Evolutionary conservation across 2,113 vertebrate species (phyloP), one percentile per base, ranked within the genome.

Genomic region (Corythoichthys intestinalis): DNA sequence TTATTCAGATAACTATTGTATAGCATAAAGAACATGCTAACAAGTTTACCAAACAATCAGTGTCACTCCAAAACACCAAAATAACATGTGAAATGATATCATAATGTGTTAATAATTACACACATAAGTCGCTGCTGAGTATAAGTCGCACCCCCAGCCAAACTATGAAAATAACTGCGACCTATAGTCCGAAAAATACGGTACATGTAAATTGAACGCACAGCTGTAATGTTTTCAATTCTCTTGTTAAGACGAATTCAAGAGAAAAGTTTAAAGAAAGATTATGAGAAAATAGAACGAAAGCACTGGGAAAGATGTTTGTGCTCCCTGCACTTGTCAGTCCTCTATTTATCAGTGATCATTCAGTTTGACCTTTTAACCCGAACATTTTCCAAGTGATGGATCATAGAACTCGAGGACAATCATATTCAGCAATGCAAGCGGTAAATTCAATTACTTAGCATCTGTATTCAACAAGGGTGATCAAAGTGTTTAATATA

Each of bases 151-250:
- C n/a, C n/a, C n/a, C n/a, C n/a, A n/a, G n/a, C n/a, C n/a, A n/a
- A n/a, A n/a, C n/a, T n/a, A n/a, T n/a, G n/a, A n/a, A n/a, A n/a
- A n/a, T n/a, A n/a, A n/a, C n/a, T n/a, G n/a, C n/a, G n/a, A n/a
- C n/a, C n/a, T n/a, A n/a, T n/a, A n/a, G n/a, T n/a, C n/a, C n/a
- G n/a, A n/a, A n/a, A n/a, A n/a, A n/a, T n/a, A n/a, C n/a, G n/a
- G n/a, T n/a, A n/a, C 69, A 59, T 69, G 50, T 10, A 49, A 49
- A 65, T 77, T 62, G 60, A 67, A 48, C 62, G 12, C 59, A 34
- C n/a, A 34, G 68, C 52, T 50, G n/a, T 28, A 53, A 46, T 58
- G 48, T 56, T 35, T 49, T 47, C 9, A 1, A 15, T 44, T 5
- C 37, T 9, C n/a, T 58, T 39, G 35, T 70, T 58, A 12, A 41